Conservation (phyloP, 2,888 invertebrate genomes). For the Rutpela maculata region DNA sequence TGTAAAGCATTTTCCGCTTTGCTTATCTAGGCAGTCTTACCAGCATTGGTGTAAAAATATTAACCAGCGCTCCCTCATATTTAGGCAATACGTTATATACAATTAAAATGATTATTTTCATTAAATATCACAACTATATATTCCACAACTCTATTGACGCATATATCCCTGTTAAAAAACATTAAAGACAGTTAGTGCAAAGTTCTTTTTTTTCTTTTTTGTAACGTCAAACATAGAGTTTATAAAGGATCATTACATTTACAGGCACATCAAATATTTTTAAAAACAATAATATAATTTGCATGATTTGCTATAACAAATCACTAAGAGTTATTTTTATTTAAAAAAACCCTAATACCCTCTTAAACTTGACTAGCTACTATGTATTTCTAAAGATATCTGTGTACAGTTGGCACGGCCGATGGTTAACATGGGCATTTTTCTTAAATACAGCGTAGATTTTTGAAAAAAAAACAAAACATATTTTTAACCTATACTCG, state of each 20-base stretch:
- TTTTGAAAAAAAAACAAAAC: background rate
- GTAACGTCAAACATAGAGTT: conserved; percentile 67
- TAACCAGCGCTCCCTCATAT: conserved; percentile 44
- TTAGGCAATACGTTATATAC: conserved; percentile 60
- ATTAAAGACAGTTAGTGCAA: conserved; percentile 64
- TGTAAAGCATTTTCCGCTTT: background rate
- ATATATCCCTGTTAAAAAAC: conserved; percentile 63
- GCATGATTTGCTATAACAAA: conserved; percentile 39
- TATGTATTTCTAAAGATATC: conserved; percentile 21
- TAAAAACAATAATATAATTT: conserved; percentile 48
- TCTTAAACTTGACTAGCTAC: conserved; percentile 38
- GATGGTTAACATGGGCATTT: background rate
- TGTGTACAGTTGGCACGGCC: background rate
- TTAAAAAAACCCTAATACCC: conserved; percentile 32
- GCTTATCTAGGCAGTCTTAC: background rate
- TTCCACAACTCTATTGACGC: conserved; percentile 68
- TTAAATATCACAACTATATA: conserved; percentile 70
- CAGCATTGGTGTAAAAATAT: conserved; percentile 33
- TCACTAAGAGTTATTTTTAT: conserved; percentile 29
- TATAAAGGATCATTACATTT: conserved; percentile 65
- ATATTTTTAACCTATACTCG: too few relatives aligned
- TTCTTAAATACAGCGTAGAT: background rate
- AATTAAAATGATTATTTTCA: conserved; percentile 63
- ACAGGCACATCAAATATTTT: conserved; percentile 68
- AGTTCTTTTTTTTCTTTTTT: conserved; percentile 55